Evolutionary conservation across 1,140 invertebrate species (phyloP).

Genomic region (Dryas iulia): DNA sequence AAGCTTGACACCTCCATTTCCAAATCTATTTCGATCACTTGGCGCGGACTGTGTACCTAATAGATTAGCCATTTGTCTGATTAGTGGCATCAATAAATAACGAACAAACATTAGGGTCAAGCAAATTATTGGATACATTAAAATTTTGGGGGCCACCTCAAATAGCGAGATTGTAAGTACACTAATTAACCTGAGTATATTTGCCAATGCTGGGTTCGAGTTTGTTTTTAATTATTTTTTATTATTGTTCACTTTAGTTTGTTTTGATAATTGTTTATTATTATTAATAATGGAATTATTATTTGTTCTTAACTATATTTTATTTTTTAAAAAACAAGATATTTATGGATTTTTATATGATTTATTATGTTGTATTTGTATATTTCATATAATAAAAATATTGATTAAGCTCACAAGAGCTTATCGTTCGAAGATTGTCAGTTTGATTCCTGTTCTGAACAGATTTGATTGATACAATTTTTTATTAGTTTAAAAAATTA

Average conservation of each 20-base stretch:
- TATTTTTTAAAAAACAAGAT: too few relatives aligned
- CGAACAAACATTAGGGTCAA: constrained; percentile 51
- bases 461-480: too few relatives aligned
- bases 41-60: constrained; percentile 58
- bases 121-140: constrained; percentile 70
- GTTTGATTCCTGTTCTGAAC: too few relatives aligned
- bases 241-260: neutral
- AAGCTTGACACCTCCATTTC: constrained; percentile 53
- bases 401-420: too few relatives aligned
- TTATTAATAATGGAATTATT: too few relatives aligned
- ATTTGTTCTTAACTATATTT: too few relatives aligned
- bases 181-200: constrained; percentile 58
- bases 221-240: constrained; percentile 3
- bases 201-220: neutral
- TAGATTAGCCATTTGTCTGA: constrained; percentile 77
- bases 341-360: too few relatives aligned
- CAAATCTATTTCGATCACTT: constrained; percentile 56
- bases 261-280: constrained; percentile 1
- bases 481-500: too few relatives aligned
- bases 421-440: too few relatives aligned
- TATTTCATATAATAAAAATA: too few relatives aligned
- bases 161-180: constrained; percentile 43
- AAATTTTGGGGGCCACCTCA: constrained; percentile 56
- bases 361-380: too few relatives aligned
- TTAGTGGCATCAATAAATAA: constrained; percentile 77